Evolutionary conservation across 23 tunicate species (phyloP), one percentile per base, ranked within the genome.

Genomic region (Halocynthia aurantium): DNA sequence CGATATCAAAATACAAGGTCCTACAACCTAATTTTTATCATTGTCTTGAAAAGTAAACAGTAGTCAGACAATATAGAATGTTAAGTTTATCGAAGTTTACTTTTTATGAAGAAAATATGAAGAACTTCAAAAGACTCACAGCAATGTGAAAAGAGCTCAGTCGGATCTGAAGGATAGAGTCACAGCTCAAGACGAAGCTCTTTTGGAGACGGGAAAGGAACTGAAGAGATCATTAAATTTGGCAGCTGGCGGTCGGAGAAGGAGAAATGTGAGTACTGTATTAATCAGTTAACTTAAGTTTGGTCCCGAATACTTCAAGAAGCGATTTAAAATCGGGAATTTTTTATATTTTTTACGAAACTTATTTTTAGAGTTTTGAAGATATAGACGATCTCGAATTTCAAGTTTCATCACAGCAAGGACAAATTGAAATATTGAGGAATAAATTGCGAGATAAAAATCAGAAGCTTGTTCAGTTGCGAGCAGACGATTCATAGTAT

Each of bases 351-450:
- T 60, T 15, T 4, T 67, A 19, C 20, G 2, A 22, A 21, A 18
- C 2, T 67, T 4, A 11, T 67, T 11, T 67, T 67, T 5, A 50
- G 76, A 71, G 13, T 75, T 53, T 53, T 12, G 64, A 22, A 17
- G 64, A 75, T 8, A 17, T 80, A 20, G 80, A 73, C 22, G 76
- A 76, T 51, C 61, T 89, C 66, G 88, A 84, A 79, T 82, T 77
- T 21, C 87, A 89, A 49, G 64, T 89, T 8, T 70, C 69, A 22
- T 52, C 69, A 7, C 96, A 89, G 71, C 61, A 81, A 75, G 69
- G 62, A 60, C 88, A 89, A 57, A 89, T 89, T 44, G 87, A 81
- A 51, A 53, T 31, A 51, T 67, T 89, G 56, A 65, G 82, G 53
- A 63, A 80, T 69, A 84, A 76, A 54, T 44, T 89, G 51, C 75